phyloP scores from a whole-genome alignment of 2,888 invertebrate species.

The Nomada fucata region DNA sequence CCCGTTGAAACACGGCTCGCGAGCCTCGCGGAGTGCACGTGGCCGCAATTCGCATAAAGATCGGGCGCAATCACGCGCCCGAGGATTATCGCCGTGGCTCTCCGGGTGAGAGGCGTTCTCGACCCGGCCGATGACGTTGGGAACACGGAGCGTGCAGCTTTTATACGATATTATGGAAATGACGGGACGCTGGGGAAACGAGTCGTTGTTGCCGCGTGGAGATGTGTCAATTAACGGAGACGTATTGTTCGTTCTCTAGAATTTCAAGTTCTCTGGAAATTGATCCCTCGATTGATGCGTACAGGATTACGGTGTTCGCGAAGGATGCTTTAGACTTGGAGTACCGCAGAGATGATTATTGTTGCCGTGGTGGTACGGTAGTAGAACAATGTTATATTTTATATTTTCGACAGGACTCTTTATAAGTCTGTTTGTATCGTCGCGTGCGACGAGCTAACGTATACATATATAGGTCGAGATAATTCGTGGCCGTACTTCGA shows the following conservation, averaged over 20 bases:
- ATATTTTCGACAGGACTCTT: neutral
- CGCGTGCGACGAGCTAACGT: neutral
- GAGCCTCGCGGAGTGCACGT: slow-evolving; percentile 35
- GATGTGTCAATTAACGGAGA: slow-evolving; percentile 14
- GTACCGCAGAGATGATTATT: too few relatives aligned
- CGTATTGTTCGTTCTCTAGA: neutral
- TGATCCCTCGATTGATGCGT: neutral
- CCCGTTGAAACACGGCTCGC: neutral
- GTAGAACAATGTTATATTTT: too few relatives aligned
- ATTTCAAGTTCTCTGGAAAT: too few relatives aligned
- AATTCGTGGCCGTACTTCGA: neutral
- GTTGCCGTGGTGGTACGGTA: too few relatives aligned
- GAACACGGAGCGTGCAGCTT: slow-evolving; percentile 38
- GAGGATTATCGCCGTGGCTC: slow-evolving; percentile 41
- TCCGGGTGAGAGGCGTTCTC: slow-evolving; percentile 36
- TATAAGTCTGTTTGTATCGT: neutral
- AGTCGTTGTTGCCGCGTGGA: slow-evolving; percentile 26
- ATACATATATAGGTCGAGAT: neutral
- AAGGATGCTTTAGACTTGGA: neutral
- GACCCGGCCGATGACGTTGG: slow-evolving; percentile 28
- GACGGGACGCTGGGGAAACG: slow-evolving; percentile 26
- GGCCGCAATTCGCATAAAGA: slow-evolving; percentile 58
- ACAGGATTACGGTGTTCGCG: neutral
- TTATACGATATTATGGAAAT: slow-evolving; percentile 54
- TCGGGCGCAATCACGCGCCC: slow-evolving; percentile 52